These are phyloP conservation scores for Entomobrya proxima DNA, from an alignment of 2,888 invertebrate species.

Conservation along the genomic window DNA sequence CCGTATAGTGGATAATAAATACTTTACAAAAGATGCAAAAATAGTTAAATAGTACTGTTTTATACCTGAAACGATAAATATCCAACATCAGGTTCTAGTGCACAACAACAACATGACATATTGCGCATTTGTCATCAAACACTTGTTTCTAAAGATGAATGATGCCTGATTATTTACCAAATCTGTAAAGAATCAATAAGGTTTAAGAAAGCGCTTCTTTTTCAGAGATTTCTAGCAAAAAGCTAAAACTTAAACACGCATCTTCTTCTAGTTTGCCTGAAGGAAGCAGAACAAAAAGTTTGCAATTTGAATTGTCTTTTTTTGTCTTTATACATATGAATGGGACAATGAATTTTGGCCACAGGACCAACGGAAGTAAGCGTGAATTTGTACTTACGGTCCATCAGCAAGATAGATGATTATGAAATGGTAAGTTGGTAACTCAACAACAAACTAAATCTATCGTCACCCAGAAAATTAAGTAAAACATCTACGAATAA, in stretches of 20 bases:
- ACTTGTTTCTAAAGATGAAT: too few species aligned
- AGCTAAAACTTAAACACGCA: conserved; percentile 1
- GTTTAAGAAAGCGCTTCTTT: neutral
- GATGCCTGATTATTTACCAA: too few species aligned
- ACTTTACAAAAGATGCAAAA: too few species aligned
- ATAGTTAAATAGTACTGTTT: too few species aligned
- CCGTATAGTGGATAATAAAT: neutral
- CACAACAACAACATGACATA: too few species aligned
- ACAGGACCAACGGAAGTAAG: conserved; percentile 81
- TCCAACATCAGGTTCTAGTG: too few species aligned
- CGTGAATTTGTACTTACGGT: conserved; percentile 97
- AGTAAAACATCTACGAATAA: neutral
- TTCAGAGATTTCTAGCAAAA: neutral
- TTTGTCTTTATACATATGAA: conserved; percentile 62
- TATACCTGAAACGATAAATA: too few species aligned
- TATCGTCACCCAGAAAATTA: conserved; percentile 1
- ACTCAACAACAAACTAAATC: conserved; percentile 15
- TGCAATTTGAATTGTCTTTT: conserved; percentile 63
- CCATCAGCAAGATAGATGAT: conserved; percentile 99
- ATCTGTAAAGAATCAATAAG: neutral
- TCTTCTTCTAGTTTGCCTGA: neutral
- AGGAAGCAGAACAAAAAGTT: conserved; percentile 39
- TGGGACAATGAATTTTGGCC: conserved; percentile 71
- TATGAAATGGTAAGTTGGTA: conserved; percentile 88
- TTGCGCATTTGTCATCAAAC: too few species aligned